Percentiles rank a stretch among this genome's conserved stretches.
Evolutionary conservation across 1,140 invertebrate species (phyloP).

Genomic region (Laupala kohalensis): DNA sequence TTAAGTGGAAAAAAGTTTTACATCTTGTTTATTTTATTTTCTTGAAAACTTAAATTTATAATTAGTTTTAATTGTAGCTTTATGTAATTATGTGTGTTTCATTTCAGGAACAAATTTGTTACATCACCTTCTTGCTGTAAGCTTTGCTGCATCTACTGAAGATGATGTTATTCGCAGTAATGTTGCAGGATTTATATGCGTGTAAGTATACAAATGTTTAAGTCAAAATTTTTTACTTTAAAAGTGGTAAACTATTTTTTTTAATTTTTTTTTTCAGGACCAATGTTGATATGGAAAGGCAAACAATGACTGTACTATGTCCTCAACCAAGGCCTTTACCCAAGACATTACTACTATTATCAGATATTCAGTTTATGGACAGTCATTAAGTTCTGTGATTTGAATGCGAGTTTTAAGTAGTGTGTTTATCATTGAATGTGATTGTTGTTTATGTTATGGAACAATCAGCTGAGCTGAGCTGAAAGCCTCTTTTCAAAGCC

Average conservation of each 20-base stretch:
- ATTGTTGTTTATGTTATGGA: no score
- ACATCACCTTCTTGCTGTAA: slow-evolving; percentile 80
- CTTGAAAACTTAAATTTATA: neutral
- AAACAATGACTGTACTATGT: slow-evolving; percentile 76
- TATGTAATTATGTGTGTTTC: slow-evolving; percentile 7
- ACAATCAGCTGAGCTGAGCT: no score
- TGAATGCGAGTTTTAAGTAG: neutral
- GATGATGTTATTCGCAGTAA: slow-evolving; percentile 79
- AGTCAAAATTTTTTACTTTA: slow-evolving; percentile 3
- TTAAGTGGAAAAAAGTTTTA: neutral
- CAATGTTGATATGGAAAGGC: slow-evolving; percentile 74
- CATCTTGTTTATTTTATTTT: neutral
- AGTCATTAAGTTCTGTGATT: slow-evolving; percentile 39
- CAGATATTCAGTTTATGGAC: slow-evolving; percentile 82
- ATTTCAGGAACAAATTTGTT: slow-evolving; percentile 48
- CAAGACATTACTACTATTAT: slow-evolving; percentile 62
- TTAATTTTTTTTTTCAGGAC: slow-evolving; percentile 48
- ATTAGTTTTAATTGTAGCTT: neutral
- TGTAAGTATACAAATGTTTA: slow-evolving; percentile 65
- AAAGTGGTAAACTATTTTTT: neutral
- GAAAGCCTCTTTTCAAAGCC: no score
- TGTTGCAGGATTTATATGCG: slow-evolving; percentile 83
- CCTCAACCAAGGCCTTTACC: slow-evolving; percentile 85
- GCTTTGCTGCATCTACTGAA: slow-evolving; percentile 58
- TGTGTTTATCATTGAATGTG: no score